Evolutionary conservation across 2,888 invertebrate genomes (phyloP).

Genomic region (Aplocera efformata): DNA sequence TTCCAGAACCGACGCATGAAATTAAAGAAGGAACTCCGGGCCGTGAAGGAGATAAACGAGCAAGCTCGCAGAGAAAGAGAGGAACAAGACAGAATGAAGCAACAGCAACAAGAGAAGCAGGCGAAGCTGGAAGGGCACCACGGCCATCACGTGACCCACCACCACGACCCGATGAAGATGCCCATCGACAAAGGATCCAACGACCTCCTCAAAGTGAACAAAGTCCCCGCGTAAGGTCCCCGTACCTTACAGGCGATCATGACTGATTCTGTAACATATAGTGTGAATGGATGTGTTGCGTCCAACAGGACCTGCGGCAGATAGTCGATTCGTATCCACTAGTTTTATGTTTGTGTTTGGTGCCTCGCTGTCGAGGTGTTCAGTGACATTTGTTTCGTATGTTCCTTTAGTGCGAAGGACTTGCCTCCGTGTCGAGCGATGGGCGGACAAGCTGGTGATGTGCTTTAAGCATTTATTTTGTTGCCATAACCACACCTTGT

Average conservation of each 20-base stretch:
- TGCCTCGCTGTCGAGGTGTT: slow-evolving; percentile 61
- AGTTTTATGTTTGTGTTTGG: slow-evolving; percentile 72
- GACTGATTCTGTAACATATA: slow-evolving; percentile 80
- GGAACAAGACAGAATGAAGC: slow-evolving; percentile 94
- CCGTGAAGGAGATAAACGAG: slow-evolving; percentile 97
- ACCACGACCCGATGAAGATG: slow-evolving; percentile 87
- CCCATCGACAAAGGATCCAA: slow-evolving; percentile 87
- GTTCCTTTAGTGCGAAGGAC: slow-evolving; percentile 78
- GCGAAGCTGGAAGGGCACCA: slow-evolving; percentile 88
- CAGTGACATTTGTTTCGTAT: slow-evolving; percentile 67
- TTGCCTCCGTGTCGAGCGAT: slow-evolving; percentile 70
- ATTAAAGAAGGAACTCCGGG: slow-evolving; percentile 96
- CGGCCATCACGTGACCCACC: slow-evolving; percentile 85
- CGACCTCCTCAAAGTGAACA: slow-evolving; percentile 89
- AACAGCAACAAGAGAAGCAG: slow-evolving; percentile 93
- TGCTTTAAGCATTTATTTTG: slow-evolving; percentile 82
- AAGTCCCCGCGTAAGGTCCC: slow-evolving; percentile 87
- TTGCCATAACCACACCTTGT: slow-evolving; percentile 80
- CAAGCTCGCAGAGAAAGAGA: slow-evolving; percentile 94
- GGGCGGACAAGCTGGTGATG: slow-evolving; percentile 76
- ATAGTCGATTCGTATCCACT: slow-evolving; percentile 77
- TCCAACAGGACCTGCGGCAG: slow-evolving; percentile 66
- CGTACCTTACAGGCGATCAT: slow-evolving; percentile 60
- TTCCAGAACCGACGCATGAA: slow-evolving; percentile 99
- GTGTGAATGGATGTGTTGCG: slow-evolving; percentile 77